Conservation (phyloP, 1,140 invertebrate genomes). For the Adelges cooleyi region DNA sequence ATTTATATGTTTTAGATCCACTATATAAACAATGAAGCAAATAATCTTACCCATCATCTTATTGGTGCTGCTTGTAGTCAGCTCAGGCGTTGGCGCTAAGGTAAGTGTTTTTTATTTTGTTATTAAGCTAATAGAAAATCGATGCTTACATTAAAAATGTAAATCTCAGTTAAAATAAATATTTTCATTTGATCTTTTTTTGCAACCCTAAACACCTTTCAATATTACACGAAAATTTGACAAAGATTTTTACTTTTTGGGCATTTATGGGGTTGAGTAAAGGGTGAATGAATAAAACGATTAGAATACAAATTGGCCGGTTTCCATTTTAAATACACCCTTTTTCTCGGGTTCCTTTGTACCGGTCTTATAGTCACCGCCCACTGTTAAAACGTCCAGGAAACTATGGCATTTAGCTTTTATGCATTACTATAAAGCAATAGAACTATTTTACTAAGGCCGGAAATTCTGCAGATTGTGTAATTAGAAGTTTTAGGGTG, state of each 20-base stretch:
- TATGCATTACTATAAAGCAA: not conserved
- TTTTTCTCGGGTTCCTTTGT: slow-evolving; percentile 4
- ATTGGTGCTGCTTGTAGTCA: not conserved
- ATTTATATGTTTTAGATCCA: not conserved
- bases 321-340: slow-evolving; percentile 22
- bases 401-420: slow-evolving; percentile 19
- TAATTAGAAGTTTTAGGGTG: slow-evolving; percentile 18
- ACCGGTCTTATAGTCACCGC: not conserved
- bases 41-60: slow-evolving; percentile 4
- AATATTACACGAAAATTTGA: no score
- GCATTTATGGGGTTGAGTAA: slow-evolving; percentile 2
- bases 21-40: not conserved
- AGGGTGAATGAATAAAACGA: slow-evolving; percentile 2
- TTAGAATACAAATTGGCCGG: slow-evolving; percentile 22
- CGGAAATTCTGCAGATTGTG: slow-evolving; percentile 4
- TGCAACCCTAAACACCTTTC: no score
- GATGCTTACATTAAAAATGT: no score
- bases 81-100: slow-evolving; percentile 8
- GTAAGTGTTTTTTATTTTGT: not conserved
- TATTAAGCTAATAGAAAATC: no score
- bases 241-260: not conserved
- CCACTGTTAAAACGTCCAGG: not conserved
- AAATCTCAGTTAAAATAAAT: no score
- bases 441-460: not conserved
- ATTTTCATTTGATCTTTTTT: no score